Conservation (phyloP, 2,888 invertebrate genomes). For the Melikaiella ostensackeni region DNA sequence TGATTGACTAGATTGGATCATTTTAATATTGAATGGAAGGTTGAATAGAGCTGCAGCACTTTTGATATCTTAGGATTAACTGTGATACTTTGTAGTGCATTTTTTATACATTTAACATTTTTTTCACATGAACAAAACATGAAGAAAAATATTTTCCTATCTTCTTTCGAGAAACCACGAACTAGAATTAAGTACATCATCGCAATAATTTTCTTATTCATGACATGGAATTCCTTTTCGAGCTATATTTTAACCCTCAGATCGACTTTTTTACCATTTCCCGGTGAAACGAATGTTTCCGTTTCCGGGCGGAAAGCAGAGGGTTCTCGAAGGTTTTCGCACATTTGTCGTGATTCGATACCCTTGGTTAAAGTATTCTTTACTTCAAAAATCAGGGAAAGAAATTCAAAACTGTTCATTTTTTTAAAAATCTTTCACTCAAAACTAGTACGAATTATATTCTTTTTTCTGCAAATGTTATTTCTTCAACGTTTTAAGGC, state of each 20-base stretch:
- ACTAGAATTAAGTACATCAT: neutral
- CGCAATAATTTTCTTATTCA: conserved; percentile 20
- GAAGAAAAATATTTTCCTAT: neutral
- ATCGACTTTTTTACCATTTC: conserved; percentile 36
- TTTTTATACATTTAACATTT: neutral
- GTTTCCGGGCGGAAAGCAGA: conserved; percentile 33
- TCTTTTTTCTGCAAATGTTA: too few species aligned
- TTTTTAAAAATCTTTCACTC: neutral
- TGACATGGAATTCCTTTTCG: conserved; percentile 24
- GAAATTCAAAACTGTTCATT: neutral
- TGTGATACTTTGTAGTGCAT: too few species aligned
- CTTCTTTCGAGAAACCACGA: neutral
- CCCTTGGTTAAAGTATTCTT: conserved; percentile 14
- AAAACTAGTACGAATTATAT: too few species aligned
- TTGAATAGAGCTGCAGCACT: too few species aligned
- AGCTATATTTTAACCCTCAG: conserved; percentile 21
- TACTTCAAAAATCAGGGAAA: neutral
- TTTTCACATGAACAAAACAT: neutral
- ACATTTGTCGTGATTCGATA: conserved; percentile 36
- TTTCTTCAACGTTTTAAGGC: too few species aligned
- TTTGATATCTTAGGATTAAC: too few species aligned
- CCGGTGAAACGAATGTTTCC: conserved; percentile 37
- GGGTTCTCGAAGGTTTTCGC: conserved; percentile 37
- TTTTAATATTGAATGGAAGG: too few species aligned
- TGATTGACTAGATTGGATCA: too few species aligned